Evolutionary conservation across 1,140 invertebrate genomes (phyloP), one percentile per base, ranked within the genome.

Genomic region (Oryctes rhinoceros): DNA sequence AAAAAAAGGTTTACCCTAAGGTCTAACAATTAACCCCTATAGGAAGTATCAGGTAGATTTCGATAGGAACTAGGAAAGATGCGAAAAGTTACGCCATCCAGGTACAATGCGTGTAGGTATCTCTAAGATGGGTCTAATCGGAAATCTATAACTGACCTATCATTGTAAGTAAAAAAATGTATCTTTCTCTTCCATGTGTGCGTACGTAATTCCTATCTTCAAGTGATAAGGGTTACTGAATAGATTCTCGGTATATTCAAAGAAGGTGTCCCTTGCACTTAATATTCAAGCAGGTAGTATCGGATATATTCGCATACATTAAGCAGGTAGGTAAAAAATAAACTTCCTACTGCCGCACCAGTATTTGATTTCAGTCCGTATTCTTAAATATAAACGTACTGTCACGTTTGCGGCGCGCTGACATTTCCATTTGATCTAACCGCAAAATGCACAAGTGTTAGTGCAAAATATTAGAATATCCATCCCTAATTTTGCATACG

Each of bases 211-310:
- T 71, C 35, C 20, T 71, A 24, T 71, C 35, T 37, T 35, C 20
- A 37, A 35, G 35, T 35, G 65, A 71, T 71, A 76, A 35, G 75
- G 75, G 75, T 76, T 48, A n/a, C 37, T 48, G 9, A 44, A 44
- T 76, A 10, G 37, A n/a, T 49, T 44, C 18, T 49, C 39, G 47
- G 39, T 20, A 47, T 80, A 82, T 84, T 83, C 81, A 83, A 37
- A 83, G 85, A 82, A 83, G 86, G 86, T 86, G 85, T 86, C 85
- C 84, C 83, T 86, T 87, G 85, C 86, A 87, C 86, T 87, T 86
- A 86, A 86, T 86, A 87, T 86, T 84, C 86, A 86, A 85, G 86
- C 86, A 87, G 86, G 86, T 87, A 87, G 81, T 81, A 84, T 82
- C 74, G 84, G 83, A 84, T 85, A 86, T 85, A 84, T 87, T 86